Evolutionary conservation across 2,888 invertebrate genomes (phyloP), one percentile per base, ranked within the genome.

Genomic region (Caenorhabditis sp.): DNA sequence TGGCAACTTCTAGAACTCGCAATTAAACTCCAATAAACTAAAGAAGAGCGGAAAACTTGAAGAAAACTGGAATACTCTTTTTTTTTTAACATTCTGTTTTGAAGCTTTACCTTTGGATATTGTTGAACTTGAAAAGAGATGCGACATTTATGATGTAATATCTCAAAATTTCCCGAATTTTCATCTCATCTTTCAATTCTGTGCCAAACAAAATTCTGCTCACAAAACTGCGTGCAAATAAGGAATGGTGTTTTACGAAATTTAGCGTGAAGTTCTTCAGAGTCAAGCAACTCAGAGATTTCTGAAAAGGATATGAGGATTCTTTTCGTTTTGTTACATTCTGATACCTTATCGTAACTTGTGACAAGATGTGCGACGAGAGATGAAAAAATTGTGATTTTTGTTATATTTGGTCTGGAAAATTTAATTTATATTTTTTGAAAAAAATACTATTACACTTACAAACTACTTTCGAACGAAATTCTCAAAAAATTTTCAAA

Each of bases 171-270:
- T 70, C 70, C 1, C 70, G 58, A 0, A 55, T 59, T 37, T 24
- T 54, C 1, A 14, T n/a, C 17, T 70, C 70, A 23, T 70, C 66
- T 19, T 19, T 54, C 1, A n/a, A 4, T 12, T 55, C 24, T 19
- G 12, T 51, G 8, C 58, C 62, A 36, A 62, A 49, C 8, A 70
- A 58, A 0, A 70, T 43, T 19, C 65, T 37, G 6, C 27, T 14
- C n/a, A 66, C 37, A 21, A 70, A 62, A 23, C 58, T 31, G 1
- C 62, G 53, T 0, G 62, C 65, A 49, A 70, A 62, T n/a, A 70
- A 53, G 0, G 62, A 49, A 12, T 58, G 12, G 27, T 66, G 54
- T 50, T 62, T 6, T 49, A 31, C 50, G 23, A 69, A 37, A 12
- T 10, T 1, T 4, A 49, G 4, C 10, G 4, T 31, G 31, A 6